Evolutionary conservation across 2,888 invertebrate species (phyloP).

Genomic region (Melieria omissa): DNA sequence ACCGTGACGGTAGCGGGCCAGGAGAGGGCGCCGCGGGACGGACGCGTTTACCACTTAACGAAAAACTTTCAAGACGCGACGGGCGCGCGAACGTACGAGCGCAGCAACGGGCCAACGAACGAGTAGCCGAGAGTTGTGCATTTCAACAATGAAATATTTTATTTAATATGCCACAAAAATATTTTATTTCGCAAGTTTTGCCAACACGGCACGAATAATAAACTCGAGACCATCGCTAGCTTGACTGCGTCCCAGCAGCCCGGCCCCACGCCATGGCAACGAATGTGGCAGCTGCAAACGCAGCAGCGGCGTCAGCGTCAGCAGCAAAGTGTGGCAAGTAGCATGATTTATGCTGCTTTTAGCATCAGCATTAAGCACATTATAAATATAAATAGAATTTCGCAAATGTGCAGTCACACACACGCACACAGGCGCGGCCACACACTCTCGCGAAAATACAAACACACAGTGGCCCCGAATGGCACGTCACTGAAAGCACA

Average conservation of each 20-base stretch:
- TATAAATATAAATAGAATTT: slow-evolving; percentile 50
- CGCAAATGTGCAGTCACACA: neutral
- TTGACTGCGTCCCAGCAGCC: neutral
- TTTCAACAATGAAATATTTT: slow-evolving; percentile 30
- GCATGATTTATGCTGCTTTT: slow-evolving; percentile 54
- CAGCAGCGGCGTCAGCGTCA: neutral
- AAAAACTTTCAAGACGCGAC: neutral
- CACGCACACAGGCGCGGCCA: slow-evolving; percentile 45
- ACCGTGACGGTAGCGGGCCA: too few relatives aligned
- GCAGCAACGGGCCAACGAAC: too few relatives aligned
- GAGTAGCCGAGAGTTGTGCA: neutral
- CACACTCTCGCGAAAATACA: slow-evolving; percentile 31
- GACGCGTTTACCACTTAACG: too few relatives aligned
- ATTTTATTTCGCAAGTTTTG: neutral
- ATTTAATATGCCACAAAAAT: slow-evolving; percentile 22
- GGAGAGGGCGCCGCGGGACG: too few relatives aligned
- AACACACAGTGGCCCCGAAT: too few relatives aligned
- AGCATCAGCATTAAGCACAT: slow-evolving; percentile 48
- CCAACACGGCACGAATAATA: neutral
- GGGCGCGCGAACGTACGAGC: neutral
- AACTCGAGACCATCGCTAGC: neutral
- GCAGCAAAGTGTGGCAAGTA: neutral
- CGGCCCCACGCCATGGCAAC: neutral
- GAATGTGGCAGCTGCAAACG: neutral
- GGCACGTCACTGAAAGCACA: too few relatives aligned